Evolutionary conservation across 2,113 vertebrate species (phyloP).

Genomic region (Motacilla alba): DNA sequence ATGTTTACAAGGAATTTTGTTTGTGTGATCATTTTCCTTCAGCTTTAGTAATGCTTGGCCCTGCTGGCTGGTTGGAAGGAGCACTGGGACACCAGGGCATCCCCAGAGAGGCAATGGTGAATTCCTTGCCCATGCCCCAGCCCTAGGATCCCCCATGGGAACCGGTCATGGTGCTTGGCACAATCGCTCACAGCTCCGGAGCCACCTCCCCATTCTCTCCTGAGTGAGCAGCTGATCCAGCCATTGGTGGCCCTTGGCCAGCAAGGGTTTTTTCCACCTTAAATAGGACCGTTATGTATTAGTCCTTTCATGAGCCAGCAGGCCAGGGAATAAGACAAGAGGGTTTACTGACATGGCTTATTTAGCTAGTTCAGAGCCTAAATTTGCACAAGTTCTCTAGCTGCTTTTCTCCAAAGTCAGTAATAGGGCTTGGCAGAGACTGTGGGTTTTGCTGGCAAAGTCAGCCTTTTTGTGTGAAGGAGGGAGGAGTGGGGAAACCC

Average conservation of each 20-base stretch:
- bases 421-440: conserved; percentile 42
- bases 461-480: conserved; percentile 47
- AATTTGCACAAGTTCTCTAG: conserved; percentile 39
- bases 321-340: conserved; percentile 43
- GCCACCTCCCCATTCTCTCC: neutral
- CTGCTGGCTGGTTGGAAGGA: neutral
- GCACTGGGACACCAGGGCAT: neutral
- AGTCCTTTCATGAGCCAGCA: conserved; percentile 26
- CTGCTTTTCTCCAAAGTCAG: conserved; percentile 53
- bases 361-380: conserved; percentile 54
- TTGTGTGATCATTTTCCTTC: neutral
- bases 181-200: neutral
- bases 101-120: neutral
- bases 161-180: rapidly evolving
- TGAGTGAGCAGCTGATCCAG: neutral
- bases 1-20: neutral
- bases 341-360: conserved; percentile 47
- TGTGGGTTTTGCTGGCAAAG: conserved; percentile 54
- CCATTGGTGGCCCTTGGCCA: conserved; percentile 6
- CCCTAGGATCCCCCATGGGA: neutral
- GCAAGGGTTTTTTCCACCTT: conserved; percentile 20
- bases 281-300: conserved; percentile 42
- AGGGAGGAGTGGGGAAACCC: conserved; percentile 24
- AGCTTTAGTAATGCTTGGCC: neutral
- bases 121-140: neutral